Evolutionary conservation across 2,888 invertebrate genomes (phyloP), one percentile per base, ranked within the genome.

Genomic region (Cheilosia grossa): DNA sequence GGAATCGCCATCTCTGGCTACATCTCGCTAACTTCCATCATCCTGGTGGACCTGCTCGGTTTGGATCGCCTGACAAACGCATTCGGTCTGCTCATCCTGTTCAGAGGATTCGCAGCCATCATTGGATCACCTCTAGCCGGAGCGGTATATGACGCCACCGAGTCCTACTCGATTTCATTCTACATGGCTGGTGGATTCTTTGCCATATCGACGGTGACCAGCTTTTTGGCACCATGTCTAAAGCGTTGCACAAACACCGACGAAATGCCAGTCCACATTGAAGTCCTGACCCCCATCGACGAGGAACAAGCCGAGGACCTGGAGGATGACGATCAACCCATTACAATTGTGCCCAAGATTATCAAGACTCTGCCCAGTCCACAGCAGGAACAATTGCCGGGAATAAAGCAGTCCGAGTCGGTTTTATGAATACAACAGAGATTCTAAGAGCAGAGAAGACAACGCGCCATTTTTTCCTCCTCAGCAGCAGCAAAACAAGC

Each of bases 1-100:
- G 99, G 98, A 83, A 93, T 98, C 87, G 97, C 98, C 89, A 96
- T 98, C 88, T 97, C 99, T 86, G 98, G 98, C 85, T 99, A 98
- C 93, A 98, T 99, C 90, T 98, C 99, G 10, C 93, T 99, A 79
- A 99, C 99, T 51, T 99, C 99, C 61, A 99, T 99, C 90, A 98
- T 99, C 90, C 94, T 99, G 86, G 98, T 99, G 88, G 99, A 99
- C 92, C 94, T 99, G 44, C 94, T 99, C 59, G 99, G 99, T 1
- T 93, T 99, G 90, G 98, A 99, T 91, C 97, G 97, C 91, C 93
- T 99, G 88, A 99, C 99, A 58, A 99, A 98, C 92, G 98, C 99
- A 58, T 99, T 99, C 92, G 99, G 99, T 13, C 94, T 99, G 86
- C 94, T 99, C 73, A 98, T 99, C 89, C 93, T 99, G 88, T 98